Conservation (phyloP, 2,797 vertebrate genomes). For the Harpagifer antarcticus region DNA sequence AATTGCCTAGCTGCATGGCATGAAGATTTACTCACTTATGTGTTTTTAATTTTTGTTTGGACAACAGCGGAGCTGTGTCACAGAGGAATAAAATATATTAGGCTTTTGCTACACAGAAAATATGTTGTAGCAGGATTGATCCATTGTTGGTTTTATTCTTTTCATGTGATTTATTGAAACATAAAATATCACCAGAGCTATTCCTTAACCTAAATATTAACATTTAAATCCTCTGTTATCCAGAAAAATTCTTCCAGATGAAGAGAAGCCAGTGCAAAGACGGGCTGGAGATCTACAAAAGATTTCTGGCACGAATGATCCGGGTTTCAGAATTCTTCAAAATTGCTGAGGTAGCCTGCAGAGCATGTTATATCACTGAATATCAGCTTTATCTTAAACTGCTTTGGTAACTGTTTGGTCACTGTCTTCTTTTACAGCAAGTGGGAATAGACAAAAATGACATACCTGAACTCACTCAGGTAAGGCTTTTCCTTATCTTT, state of each 20-base stretch:
- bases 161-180: neutral
- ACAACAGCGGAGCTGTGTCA: neutral
- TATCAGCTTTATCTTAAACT: too few relatives aligned
- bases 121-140: neutral
- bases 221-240: conserved; percentile 12
- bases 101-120: neutral
- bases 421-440: conserved; percentile 87
- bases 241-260: conserved; percentile 99
- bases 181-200: neutral
- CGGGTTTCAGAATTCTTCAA: conserved; percentile 99
- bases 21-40: too few relatives aligned
- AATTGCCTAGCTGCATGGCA: too few relatives aligned
- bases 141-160: neutral
- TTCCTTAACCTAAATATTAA: neutral
- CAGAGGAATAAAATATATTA: neutral
- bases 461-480: conserved; percentile 98
- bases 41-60: neutral
- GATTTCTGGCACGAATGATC: conserved; percentile 98
- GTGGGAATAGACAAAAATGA: conserved; percentile 99
- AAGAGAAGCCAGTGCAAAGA: conserved; percentile 99
- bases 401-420: neutral
- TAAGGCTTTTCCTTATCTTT: conserved; percentile 72
- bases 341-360: conserved; percentile 92
- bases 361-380: neutral
- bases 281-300: conserved; percentile 98